These are phyloP conservation scores for Microplitis demolitor DNA, from an alignment of 1,140 invertebrate species.

Conservation along the genomic window DNA sequence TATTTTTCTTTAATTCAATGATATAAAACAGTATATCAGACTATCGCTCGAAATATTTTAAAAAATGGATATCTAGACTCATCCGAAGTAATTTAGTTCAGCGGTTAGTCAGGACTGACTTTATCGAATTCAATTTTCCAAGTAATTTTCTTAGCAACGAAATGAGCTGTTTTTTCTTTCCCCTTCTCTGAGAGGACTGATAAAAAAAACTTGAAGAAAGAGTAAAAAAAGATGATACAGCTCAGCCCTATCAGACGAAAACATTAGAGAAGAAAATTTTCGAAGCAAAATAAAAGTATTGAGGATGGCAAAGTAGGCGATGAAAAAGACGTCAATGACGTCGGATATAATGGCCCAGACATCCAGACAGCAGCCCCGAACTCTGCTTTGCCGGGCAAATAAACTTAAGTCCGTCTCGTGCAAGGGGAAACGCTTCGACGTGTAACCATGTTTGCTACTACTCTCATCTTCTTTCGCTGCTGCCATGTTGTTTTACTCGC, in stretches of 20 bases:
- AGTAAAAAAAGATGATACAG: slow-evolving; percentile 2
- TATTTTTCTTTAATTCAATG: background rate
- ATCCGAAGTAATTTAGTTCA: no score
- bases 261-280: background rate
- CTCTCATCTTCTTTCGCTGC: background rate
- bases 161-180: slow-evolving; percentile 11
- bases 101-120: background rate
- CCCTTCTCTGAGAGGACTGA: background rate
- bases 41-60: background rate
- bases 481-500: slow-evolving; percentile 1
- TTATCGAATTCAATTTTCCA: slow-evolving; percentile 30
- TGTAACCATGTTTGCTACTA: background rate
- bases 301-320: slow-evolving; percentile 29
- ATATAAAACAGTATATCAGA: background rate
- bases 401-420: slow-evolving; percentile 21
- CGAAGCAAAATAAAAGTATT: slow-evolving; percentile 14
- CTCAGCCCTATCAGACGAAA: background rate
- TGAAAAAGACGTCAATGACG: slow-evolving; percentile 23
- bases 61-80: background rate
- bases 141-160: slow-evolving; percentile 13
- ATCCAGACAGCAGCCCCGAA: slow-evolving; percentile 20
- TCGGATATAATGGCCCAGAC: slow-evolving; percentile 28
- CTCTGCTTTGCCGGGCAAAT: slow-evolving; percentile 21
- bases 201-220: background rate
- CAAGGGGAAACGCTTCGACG: background rate